Evolutionary conservation across 2,113 vertebrate species (phyloP).

Genomic region (Dromiciops gliroides): DNA sequence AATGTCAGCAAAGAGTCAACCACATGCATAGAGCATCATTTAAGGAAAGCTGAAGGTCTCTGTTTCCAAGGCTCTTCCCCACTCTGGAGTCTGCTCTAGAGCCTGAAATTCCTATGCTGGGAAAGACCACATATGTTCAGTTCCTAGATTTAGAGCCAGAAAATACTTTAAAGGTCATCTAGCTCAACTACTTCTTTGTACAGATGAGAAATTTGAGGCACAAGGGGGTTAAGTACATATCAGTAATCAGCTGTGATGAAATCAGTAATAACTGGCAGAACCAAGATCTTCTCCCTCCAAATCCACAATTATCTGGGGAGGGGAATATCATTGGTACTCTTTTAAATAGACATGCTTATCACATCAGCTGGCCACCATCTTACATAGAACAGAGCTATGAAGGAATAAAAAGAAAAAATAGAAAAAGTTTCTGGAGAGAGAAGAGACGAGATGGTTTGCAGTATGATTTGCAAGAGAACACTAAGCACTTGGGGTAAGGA

Average conservation of each 20-base stretch:
- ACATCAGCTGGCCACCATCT: not conserved
- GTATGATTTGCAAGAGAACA: not conserved
- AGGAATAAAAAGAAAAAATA: not conserved
- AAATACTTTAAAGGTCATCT: not conserved
- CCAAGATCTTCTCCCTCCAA: not conserved
- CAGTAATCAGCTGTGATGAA: not conserved
- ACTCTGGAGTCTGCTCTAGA: not conserved
- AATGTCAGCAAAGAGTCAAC: not conserved
- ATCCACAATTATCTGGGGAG: not conserved
- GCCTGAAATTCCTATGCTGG: not conserved
- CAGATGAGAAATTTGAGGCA: not conserved
- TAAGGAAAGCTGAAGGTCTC: not conserved
- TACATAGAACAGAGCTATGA: not conserved
- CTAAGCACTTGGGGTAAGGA: not conserved
- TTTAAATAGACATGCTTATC: not conserved
- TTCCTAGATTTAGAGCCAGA: not conserved
- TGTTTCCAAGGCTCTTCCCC: not conserved
- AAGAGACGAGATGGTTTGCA: not conserved
- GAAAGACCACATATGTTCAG: not conserved
- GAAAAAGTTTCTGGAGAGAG: not conserved
- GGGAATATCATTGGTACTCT: not conserved
- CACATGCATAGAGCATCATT: not conserved
- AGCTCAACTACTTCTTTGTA: not conserved
- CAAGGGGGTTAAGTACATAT: not conserved
- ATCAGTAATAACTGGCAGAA: not conserved